Conservation (phyloP, 2,888 invertebrate genomes). For the Liodrosophila aerea region DNA sequence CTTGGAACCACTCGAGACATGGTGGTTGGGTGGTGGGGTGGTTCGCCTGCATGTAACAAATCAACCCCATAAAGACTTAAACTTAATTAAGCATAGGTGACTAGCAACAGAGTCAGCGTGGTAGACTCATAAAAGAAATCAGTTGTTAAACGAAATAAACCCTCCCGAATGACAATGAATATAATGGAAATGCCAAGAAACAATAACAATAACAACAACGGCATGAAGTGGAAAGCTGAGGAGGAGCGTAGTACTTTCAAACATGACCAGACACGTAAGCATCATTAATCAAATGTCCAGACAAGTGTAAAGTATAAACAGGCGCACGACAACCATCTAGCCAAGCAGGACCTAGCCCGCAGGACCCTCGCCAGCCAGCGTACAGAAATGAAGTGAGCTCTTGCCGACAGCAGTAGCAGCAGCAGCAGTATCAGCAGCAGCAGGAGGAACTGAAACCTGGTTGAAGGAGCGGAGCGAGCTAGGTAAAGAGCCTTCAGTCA, state of each 20-base stretch:
- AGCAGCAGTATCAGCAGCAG: background rate
- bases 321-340: conserved; percentile 29
- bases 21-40: background rate
- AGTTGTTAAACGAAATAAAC: conserved; percentile 28
- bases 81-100: conserved; percentile 53
- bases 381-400: conserved; percentile 42
- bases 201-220: conserved; percentile 19
- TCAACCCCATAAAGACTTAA: conserved; percentile 38
- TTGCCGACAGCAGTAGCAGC: conserved; percentile 9
- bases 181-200: conserved; percentile 57
- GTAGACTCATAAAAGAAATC: conserved; percentile 40
- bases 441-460: background rate
- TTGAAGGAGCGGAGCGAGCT: background rate
- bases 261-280: conserved; percentile 60
- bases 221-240: too few relatives aligned
- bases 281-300: conserved; percentile 78
- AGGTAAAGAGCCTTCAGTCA: background rate
- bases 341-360: conserved; percentile 10
- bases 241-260: too few relatives aligned
- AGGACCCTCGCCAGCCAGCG: conserved; percentile 21
- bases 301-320: conserved; percentile 71
- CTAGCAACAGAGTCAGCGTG: background rate
- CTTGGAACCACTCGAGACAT: conserved; percentile 56
- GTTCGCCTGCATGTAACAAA: background rate
- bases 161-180: conserved; percentile 57